Evolutionary conservation across 2,797 vertebrate species (phyloP).

Genomic region (Gila robusta): DNA sequence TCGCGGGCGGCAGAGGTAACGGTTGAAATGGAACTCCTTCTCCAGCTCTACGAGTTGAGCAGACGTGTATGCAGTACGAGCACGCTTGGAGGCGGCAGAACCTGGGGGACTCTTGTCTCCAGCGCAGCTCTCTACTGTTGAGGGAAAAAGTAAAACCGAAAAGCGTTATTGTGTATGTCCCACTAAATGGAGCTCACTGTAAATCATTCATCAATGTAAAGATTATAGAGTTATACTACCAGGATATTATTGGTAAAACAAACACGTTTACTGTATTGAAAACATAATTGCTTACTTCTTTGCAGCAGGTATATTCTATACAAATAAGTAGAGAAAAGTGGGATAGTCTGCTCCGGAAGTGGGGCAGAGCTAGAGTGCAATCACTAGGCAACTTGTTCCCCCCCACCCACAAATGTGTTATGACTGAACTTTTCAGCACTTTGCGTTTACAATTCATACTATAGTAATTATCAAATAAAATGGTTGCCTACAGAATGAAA

Average conservation of each 20-base stretch:
- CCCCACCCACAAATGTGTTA: not conserved
- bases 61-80: slow-evolving; percentile 97
- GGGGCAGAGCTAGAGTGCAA: not conserved
- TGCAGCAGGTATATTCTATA: not conserved
- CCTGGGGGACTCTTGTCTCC: slow-evolving; percentile 96
- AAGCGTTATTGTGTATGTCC: not conserved
- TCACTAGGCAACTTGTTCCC: not conserved
- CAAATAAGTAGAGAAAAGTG: not conserved
- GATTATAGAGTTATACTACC: not conserved
- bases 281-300: not conserved
- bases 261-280: not conserved
- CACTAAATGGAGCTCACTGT: not conserved
- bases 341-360: not conserved
- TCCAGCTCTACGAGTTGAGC: slow-evolving; percentile 99
- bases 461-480: not conserved
- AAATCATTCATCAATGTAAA: not conserved
- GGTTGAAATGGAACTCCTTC: slow-evolving; percentile 99
- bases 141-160: slow-evolving; percentile 60
- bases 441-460: not conserved
- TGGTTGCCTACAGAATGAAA: not conserved
- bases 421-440: not conserved
- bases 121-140: slow-evolving; percentile 94
- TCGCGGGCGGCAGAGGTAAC: slow-evolving; percentile 95
- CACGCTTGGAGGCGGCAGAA: slow-evolving; percentile 93
- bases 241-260: not conserved